Evolutionary conservation across 2,888 invertebrate species (phyloP), one percentile per base, ranked within the genome.

Genomic region (Trypoxylon attenuatum): DNA sequence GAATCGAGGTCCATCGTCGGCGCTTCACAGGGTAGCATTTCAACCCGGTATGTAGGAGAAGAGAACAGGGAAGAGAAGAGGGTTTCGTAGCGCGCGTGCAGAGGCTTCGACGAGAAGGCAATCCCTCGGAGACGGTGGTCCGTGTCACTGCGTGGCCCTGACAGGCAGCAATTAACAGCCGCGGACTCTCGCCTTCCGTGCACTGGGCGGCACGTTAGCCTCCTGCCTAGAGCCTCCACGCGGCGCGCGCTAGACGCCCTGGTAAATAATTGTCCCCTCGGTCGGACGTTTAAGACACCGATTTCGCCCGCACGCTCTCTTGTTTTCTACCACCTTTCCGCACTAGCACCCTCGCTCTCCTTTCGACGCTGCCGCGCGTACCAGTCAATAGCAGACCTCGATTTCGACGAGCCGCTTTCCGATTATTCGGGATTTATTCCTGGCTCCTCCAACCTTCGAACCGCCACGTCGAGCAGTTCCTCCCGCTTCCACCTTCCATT

Each of bases 91-190:
- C n/a, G 21, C 49, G 66, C 63, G 62, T 65, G 55, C 65, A 19
- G 27, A 59, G 38, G 52, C 67, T 73, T 75, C 70, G 75, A 68
- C 73, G 58, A n/a, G n/a, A n/a, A 45, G 69, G 65, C 69, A 65
- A 71, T 73, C 73, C 71, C 73, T 62, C 66, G 71, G 55, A 63
- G 65, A 67, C 46, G 67, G 63, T 68, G 65, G 72, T 68, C 69
- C 77, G 66, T 73, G 76, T 82, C 78, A 73, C 76, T 80, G 83
- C 81, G 78, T 87, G 87, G 60, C 83, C 73, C 80, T 87, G 87
- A 86, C 87, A 87, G 87, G 77, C 81, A 68, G 82, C 86, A 87
- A 87, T 87, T 87, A 87, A 87, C 85, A 81, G 84, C 80, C 78
- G 78, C 82, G 83, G 82, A 81, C 81, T 83, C 80, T 83, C 79